Percentiles rank a stretch among this genome's conserved stretches.
phyloP scores from a whole-genome alignment of 1,140 invertebrate genomes.

The Melanaphis sacchari region DNA sequence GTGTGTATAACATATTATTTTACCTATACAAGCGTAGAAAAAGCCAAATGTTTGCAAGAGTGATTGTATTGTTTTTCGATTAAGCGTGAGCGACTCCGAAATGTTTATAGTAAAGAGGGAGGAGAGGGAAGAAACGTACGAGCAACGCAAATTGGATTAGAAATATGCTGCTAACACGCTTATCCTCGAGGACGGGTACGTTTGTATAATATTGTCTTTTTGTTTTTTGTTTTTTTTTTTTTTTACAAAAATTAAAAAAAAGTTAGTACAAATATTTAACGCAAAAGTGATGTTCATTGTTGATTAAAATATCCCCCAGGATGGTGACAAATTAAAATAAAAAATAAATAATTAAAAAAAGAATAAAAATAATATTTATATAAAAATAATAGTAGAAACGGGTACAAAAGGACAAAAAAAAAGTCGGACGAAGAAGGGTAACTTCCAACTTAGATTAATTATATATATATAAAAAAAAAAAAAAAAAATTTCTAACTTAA shows the following conservation, averaged over 20 bases:
- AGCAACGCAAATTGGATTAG: not conserved
- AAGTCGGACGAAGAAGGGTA: slow-evolving; percentile 35
- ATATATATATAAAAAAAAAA: not conserved
- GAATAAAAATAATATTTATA: not conserved
- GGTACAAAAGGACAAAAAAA: slow-evolving; percentile 12
- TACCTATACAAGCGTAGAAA: slow-evolving; percentile 47
- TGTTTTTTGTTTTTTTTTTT: not conserved
- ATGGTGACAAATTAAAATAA: not conserved
- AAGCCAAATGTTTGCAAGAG: slow-evolving; percentile 31
- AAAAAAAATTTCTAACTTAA: slow-evolving; percentile 22
- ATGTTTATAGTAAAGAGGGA: not conserved
- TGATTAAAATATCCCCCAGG: not conserved
- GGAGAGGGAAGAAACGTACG: not conserved
- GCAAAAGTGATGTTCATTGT: not conserved
- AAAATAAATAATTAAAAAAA: not conserved
- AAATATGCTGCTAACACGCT: slow-evolving; percentile 29
- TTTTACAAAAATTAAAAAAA: slow-evolving; percentile 35
- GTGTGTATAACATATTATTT: slow-evolving; percentile 8
- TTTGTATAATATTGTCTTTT: slow-evolving; percentile 50
- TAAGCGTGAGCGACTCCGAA: slow-evolving; percentile 33
- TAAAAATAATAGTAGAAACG: not conserved
- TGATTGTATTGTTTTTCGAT: slow-evolving; percentile 42
- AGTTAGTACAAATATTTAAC: slow-evolving; percentile 8
- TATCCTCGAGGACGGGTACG: slow-evolving; percentile 48
- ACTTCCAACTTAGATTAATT: not conserved